phyloP scores from a whole-genome alignment of 2,797 vertebrate species.

The Adrianichthys oophorus region DNA sequence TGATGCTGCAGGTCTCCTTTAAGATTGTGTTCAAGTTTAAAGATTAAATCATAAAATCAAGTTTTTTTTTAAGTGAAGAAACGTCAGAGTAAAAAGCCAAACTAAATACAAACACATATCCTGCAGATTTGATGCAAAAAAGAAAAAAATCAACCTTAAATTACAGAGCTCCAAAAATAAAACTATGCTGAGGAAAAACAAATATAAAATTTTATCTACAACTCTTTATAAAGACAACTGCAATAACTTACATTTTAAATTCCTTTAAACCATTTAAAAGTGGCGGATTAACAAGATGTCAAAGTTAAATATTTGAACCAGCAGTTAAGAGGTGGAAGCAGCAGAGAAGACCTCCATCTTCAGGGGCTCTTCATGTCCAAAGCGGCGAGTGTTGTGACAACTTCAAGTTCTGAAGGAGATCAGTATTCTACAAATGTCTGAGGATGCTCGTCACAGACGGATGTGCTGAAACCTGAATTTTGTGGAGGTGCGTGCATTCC shows the following conservation, averaged over 20 bases:
- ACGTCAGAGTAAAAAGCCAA: constrained; percentile 4
- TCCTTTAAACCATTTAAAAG: constrained; percentile 55
- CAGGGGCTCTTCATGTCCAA: no score
- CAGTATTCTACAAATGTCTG: no score
- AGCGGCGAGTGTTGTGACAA: no score
- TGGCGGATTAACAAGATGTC: constrained; percentile 48
- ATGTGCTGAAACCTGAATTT: no score
- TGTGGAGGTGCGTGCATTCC: no score
- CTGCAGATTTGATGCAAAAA: constrained; percentile 33
- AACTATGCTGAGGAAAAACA: constrained; percentile 55
- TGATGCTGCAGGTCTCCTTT: no score
- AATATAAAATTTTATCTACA: constrained; percentile 70
- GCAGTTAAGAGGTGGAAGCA: constrained; percentile 28
- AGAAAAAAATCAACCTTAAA: constrained; percentile 54
- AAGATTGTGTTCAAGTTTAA: constrained; percentile 1
- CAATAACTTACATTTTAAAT: constrained; percentile 63
- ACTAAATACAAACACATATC: constrained; percentile 24
- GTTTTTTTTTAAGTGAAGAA: no score
- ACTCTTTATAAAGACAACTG: constrained; percentile 62
- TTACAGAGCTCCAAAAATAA: constrained; percentile 72
- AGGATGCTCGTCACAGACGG: no score
- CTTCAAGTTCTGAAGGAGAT: no score
- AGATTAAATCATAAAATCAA: no score
- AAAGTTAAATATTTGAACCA: constrained; percentile 46
- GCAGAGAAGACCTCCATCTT: not conserved